A percentile compares a stretch with the other conserved stretches of the same genome.
These are phyloP conservation scores for Boulengeromyrus knoepffleri DNA, from an alignment of 2,113 vertebrate species.

Conservation along the genomic window DNA sequence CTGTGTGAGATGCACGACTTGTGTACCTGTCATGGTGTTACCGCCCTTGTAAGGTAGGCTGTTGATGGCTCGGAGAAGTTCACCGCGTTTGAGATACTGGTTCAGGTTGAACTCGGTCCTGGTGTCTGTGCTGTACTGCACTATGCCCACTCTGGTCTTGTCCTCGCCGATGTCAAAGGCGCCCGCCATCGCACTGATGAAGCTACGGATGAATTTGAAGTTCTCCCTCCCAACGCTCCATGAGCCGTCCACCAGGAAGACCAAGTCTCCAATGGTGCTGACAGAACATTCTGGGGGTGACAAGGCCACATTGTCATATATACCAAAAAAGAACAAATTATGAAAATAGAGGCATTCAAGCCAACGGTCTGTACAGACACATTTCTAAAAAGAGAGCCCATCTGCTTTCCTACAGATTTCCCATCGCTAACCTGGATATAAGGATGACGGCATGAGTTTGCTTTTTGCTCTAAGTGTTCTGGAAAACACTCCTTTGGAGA, in stretches of 20 bases:
- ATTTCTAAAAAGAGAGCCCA: slow-evolving; percentile 4
- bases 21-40: slow-evolving; percentile 76
- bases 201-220: slow-evolving; percentile 77
- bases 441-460: neutral
- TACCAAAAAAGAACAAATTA: neutral
- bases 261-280: slow-evolving; percentile 74
- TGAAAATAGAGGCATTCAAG: neutral
- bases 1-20: neutral
- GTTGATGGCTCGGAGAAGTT: slow-evolving; percentile 76
- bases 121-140: slow-evolving; percentile 79
- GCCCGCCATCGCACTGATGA: slow-evolving; percentile 71
- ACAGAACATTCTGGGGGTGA: slow-evolving; percentile 75
- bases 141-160: slow-evolving; percentile 79
- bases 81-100: slow-evolving; percentile 62
- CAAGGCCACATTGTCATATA: neutral
- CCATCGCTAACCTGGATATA: neutral
- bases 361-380: neutral
- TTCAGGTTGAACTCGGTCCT: slow-evolving; percentile 82
- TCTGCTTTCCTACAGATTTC: slow-evolving; percentile 10
- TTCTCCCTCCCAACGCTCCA: slow-evolving; percentile 80
- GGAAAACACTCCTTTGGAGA: slow-evolving; percentile 8
- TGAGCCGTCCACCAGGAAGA: slow-evolving; percentile 87
- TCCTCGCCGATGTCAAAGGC: slow-evolving; percentile 87
- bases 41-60: slow-evolving; percentile 82
- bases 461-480: slow-evolving; percentile 6